Evolutionary conservation across 2,888 invertebrate genomes (phyloP).

Genomic region (Patella ulyssiponensis): DNA sequence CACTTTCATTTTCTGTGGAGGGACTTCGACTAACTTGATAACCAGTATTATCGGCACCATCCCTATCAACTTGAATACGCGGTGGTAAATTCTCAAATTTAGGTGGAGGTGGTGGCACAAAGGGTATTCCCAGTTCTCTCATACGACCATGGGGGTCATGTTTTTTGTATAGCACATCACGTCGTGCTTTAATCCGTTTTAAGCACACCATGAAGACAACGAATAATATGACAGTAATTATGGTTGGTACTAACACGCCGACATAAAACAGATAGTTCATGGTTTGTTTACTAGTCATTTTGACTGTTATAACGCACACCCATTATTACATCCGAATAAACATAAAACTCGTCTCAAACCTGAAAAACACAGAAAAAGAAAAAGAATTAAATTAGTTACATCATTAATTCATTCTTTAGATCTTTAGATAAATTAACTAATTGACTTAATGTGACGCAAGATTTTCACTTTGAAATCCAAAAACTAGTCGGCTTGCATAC

Average conservation of each 20-base stretch:
- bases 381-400: no score
- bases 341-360: neutral
- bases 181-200: conserved; percentile 56
- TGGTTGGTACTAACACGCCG: conserved; percentile 66
- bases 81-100: conserved; percentile 37
- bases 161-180: conserved; percentile 56
- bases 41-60: conserved; percentile 38
- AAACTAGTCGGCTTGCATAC: no score
- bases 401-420: no score
- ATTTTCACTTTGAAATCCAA: no score
- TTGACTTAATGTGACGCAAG: no score
- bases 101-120: conserved; percentile 50
- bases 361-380: neutral
- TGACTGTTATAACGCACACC: neutral
- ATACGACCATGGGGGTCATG: conserved; percentile 60
- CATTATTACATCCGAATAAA: neutral
- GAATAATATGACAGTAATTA: conserved; percentile 64
- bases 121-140: conserved; percentile 40
- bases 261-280: conserved; percentile 64
- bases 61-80: conserved; percentile 16
- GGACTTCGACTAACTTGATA: conserved; percentile 45
- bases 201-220: conserved; percentile 65
- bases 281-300: conserved; percentile 45
- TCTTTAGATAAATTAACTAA: no score
- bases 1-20: conserved; percentile 34